Evolutionary conservation across 2,113 vertebrate species (phyloP), one percentile per base, ranked within the genome.

Genomic region (Catharus bicknelli): DNA sequence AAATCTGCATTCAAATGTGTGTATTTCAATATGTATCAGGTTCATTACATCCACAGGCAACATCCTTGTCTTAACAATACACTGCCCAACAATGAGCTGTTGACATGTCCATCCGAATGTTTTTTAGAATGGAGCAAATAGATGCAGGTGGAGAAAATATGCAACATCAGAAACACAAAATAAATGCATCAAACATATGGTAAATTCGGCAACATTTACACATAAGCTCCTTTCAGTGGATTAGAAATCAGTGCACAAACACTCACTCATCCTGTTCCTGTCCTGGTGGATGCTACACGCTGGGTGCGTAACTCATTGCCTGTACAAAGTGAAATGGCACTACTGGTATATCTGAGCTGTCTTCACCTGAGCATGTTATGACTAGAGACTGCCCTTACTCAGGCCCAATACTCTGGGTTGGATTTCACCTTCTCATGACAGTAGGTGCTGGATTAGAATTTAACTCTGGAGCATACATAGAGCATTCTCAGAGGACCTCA

Each of bases 81-180:
- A 20, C 32, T 36, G 13, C 21, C 16, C n/a, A 18, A n/a, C 34
- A 45, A 58, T 26, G 16, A 86, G 25, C 34, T 63, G 34, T 32
- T 4, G 1, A 72, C 16, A 67, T 0, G 0, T 73, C 54, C 34
- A 45, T 54, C 53, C 3, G 1, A 45, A 45, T 17, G 11, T 9
- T 68, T 63, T 83, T 63, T n/a, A 26, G 51, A 87, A 80, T 11
- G 19, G 9, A 63, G 25, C 23, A 94, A 72, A 68, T 87, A 68
- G 13, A 50, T 47, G 20, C 13, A 68, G 13, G 11, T 47, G 15
- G 43, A 47, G 51, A 22, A 74, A 81, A 84, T 32, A 54, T 0
- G 2, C 34, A 61, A 17, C 45, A 47, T 12, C 11, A 57, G 68
- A 75, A 83, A 29, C 16, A 59, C 29, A 68, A 59, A 83, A n/a